Conservation (phyloP, 1,140 invertebrate species). For the Brachionus calyciflorus region DNA sequence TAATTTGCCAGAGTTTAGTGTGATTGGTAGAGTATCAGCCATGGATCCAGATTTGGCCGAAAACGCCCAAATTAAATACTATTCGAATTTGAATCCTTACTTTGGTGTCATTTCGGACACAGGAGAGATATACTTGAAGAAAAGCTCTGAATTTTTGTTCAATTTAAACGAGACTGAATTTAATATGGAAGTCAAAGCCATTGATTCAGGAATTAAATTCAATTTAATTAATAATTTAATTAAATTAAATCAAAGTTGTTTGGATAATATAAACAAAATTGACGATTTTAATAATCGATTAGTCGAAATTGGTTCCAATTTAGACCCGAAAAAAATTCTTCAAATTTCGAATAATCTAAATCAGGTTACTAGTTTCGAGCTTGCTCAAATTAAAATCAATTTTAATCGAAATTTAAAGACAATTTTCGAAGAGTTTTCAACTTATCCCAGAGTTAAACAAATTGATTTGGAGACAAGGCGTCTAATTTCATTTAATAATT, state of each 20-base stretch:
- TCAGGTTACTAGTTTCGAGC: background rate
- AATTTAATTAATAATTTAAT: slow-evolving; percentile 8
- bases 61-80: slow-evolving; percentile 15
- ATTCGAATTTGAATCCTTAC: background rate
- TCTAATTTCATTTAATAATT: background rate
- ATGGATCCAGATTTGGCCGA: slow-evolving; percentile 29
- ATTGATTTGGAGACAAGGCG: background rate
- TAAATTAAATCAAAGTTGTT: background rate
- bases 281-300: background rate
- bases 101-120: background rate
- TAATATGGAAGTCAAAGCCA: background rate
- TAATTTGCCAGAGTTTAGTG: background rate
- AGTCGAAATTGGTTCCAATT: background rate
- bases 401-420: background rate
- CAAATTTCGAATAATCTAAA: background rate
- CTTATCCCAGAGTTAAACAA: background rate
- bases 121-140: slow-evolving; percentile 36
- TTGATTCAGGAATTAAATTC: slow-evolving; percentile 17
- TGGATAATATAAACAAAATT: background rate
- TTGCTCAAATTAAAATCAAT: background rate
- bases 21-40: slow-evolving; percentile 23
- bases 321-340: background rate
- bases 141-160: background rate
- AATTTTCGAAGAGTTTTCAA: background rate
- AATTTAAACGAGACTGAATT: slow-evolving; percentile 16